phyloP scores from a whole-genome alignment of 1,140 invertebrate species.

The Lucilia sericata region DNA sequence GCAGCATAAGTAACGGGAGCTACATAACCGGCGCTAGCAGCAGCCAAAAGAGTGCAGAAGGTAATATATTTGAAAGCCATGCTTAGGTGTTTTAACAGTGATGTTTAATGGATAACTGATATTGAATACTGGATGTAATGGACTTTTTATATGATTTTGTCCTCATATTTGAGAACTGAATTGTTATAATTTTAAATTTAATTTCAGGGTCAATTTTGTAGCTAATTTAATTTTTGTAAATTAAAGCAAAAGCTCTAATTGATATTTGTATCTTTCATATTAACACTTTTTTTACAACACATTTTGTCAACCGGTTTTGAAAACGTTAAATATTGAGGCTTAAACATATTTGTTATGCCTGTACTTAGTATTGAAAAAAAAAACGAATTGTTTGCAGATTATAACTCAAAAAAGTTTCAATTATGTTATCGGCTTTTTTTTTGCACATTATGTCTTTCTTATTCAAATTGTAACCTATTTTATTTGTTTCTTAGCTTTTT shows the following conservation, averaged over 20 bases:
- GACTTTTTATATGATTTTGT: no score
- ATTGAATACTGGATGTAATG: no score
- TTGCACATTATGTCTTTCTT: not conserved
- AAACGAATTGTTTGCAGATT: not conserved
- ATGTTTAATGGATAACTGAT: not conserved
- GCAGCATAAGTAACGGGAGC: slow-evolving; percentile 33
- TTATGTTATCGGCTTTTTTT: not conserved
- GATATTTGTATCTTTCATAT: not conserved
- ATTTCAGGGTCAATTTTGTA: no score
- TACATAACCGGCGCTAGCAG: slow-evolving; percentile 41
- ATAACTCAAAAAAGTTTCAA: no score
- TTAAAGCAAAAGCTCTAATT: no score
- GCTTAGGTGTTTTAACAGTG: not conserved
- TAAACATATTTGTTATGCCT: no score
- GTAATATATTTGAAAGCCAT: slow-evolving; percentile 46
- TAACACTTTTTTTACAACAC: not conserved
- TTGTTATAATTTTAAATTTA: no score
- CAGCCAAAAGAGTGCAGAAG: slow-evolving; percentile 36
- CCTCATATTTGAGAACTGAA: no score
- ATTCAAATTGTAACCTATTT: not conserved
- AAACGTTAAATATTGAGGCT: no score
- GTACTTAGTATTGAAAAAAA: not conserved
- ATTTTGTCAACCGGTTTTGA: not conserved
- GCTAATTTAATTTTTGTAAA: no score
- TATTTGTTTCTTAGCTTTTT: not conserved